Base-by-base conservation (phyloP, 2,113 vertebrate genomes). In the Phylloscopus trochilus region DNA sequence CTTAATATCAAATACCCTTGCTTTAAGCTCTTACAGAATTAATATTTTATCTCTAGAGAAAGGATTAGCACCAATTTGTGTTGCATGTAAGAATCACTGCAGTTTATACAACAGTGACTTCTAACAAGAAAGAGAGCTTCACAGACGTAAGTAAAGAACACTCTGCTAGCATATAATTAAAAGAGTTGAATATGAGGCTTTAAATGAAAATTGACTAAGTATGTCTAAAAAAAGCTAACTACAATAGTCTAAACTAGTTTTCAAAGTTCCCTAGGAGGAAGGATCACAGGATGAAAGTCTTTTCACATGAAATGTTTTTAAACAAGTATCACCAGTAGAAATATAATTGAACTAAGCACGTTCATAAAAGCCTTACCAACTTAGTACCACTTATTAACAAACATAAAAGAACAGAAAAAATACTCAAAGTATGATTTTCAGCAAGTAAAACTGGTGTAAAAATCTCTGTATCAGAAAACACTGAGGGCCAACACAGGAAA, bases 321-420 rank as follows among this genome's bases (percentile, higher is more conserved):
- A 26, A 20, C 17, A 58, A 5, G 1, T 11, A 14, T 39, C 15
- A 90, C 11, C 16, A 68, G 9, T 9, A 1, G 7, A 77, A 90
- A 1, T 3, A 13, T 8, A 56, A 46, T 14, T 72, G 11, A 88
- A 74, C 28, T 56, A 72, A 64, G 2, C 17, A 6, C 11, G 24
- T 44, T 79, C 13, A n/a, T 22, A 37, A 39, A 26, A 84, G 18
- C 15, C 9, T 66, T 46, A 41, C 2, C 20, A 63, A 83, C 10
- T 28, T 68, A 60, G 10, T 9, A 5, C 8, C 2, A 35, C 11
- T 51, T 3, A 33, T 41, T 72, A 56, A 68, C 4, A 66, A 53
- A 6, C 0, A 0, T 11, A 73, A 85, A 19, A 30, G 3, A 56
- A 7, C 4, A 31, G 1, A 6, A 64, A 0, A 58, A 75, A 4